Percentiles rank a stretch among this genome's conserved stretches.
Evolutionary conservation across 2,888 invertebrate genomes (phyloP).

Genomic region (Girardia tigrina): DNA sequence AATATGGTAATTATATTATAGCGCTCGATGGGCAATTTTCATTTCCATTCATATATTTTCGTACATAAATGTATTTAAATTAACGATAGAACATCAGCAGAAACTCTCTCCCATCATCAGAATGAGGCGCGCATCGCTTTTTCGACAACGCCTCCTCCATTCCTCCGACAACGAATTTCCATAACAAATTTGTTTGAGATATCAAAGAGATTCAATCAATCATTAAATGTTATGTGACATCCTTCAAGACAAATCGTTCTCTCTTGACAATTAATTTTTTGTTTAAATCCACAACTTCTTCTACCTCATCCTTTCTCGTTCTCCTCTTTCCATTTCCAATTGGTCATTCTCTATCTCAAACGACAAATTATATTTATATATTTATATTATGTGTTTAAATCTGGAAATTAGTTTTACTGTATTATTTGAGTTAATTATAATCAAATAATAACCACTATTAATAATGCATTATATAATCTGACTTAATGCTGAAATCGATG

Average conservation of each 20-base stretch:
- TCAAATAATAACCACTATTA: no score
- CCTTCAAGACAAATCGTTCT: not conserved
- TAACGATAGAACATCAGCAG: not conserved
- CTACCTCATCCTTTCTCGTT: not conserved
- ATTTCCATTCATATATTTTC: not conserved
- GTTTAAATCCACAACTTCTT: not conserved
- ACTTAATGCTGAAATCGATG: no score
- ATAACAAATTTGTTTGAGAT: no score
- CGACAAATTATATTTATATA: no score
- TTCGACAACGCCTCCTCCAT: no score
- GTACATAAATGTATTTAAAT: conserved; percentile 19
- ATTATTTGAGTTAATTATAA: no score
- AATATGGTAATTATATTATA: conserved; percentile 19
- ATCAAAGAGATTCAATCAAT: not conserved
- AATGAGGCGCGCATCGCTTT: not conserved
- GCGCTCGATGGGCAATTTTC: conserved; percentile 15
- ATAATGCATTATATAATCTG: no score
- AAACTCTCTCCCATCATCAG: not conserved
- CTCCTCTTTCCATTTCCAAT: not conserved
- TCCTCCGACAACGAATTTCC: no score
- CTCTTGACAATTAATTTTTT: conserved; percentile 1
- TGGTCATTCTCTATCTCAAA: no score
- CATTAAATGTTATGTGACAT: conserved; percentile 20
- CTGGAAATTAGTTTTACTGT: no score
- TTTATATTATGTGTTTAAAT: no score